Evolutionary conservation across 2,797 vertebrate genomes (phyloP).

Genomic region (Gymnopithys bicolor): DNA sequence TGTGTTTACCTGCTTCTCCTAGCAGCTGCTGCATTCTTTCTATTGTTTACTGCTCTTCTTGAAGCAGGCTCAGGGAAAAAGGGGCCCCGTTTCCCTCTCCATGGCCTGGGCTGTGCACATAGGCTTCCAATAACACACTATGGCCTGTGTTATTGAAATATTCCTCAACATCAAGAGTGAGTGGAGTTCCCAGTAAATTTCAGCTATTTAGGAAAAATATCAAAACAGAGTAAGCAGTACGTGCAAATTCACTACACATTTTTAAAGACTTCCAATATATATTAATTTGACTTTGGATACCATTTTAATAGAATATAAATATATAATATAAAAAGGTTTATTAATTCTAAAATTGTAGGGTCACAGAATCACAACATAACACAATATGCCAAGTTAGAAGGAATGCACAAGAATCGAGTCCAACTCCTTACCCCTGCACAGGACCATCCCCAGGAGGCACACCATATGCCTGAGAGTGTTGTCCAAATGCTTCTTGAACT

Average conservation of each 20-base stretch:
- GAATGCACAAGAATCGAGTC: not conserved
- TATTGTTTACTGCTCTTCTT: no score
- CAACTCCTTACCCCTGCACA: not conserved
- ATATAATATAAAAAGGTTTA: fast-evolving
- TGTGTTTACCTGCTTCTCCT: no score
- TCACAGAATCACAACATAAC: not conserved
- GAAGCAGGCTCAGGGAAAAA: no score
- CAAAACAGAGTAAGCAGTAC: not conserved
- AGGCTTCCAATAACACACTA: no score
- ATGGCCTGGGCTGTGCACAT: no score
- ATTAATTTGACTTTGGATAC: not conserved
- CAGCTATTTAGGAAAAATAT: not conserved
- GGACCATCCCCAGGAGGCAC: not conserved
- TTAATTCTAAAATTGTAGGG: not conserved
- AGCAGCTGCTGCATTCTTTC: no score
- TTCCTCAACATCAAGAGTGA: no score
- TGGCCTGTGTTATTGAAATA: no score
- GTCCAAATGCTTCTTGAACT: not conserved
- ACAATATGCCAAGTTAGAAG: not conserved
- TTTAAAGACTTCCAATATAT: not conserved
- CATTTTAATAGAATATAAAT: not conserved
- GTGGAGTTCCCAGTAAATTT: not conserved
- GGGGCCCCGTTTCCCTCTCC: no score
- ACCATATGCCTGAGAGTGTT: not conserved
- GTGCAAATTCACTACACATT: not conserved